Base-by-base conservation (phyloP, 2,797 vertebrate species). In the Galago senegalensis region DNA sequence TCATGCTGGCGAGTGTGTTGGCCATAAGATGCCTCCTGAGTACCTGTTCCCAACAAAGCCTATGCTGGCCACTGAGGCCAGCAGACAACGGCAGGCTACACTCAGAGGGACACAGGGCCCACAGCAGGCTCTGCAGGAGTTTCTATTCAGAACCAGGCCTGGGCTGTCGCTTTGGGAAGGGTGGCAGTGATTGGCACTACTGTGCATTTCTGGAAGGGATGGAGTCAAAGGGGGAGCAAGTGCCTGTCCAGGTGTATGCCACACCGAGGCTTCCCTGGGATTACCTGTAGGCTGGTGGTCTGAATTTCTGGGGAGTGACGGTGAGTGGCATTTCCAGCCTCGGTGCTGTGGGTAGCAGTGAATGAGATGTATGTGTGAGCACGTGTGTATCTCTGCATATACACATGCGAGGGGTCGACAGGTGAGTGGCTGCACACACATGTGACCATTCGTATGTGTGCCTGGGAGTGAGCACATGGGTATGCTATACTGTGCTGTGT, bases 1-100 rank as follows among this genome's bases (percentile, higher is more conserved):
- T 72, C 84, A 37, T 23, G 53, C 14, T 1, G 10, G n/a, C 80
- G 14, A 61, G 67, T 0, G 0, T 4, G 1, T 16, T 84, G 34
- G 40, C 70, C n/a, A 0, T 8, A 29, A 40, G 53, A 10, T 10
- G 3, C 49, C 73, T 53, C 23, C 34, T 7, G 23, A 70, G 70
- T 16, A 27, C 81, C 40, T 85, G 12, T 37, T 37, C 37, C 4
- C 27, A 89, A 58, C 6, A 23, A 85, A 67, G 34, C 27, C 5
- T 37, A 29, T 11, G 6, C 20, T 0, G 65, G 65, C 65, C 65
- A 1, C 14, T 13, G 31, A 80, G 80, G 21, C 40, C 34, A 7
- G 31, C 8, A 27, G 25, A 23, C 21, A 34, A 84, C 0, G 1
- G 58, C 58, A 63, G 20, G 21, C 27, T 12, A 34, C 37, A 23